These are phyloP conservation scores for Drosophila suzukii DNA, from an alignment of 1,140 invertebrate species.

Conservation along the genomic window DNA sequence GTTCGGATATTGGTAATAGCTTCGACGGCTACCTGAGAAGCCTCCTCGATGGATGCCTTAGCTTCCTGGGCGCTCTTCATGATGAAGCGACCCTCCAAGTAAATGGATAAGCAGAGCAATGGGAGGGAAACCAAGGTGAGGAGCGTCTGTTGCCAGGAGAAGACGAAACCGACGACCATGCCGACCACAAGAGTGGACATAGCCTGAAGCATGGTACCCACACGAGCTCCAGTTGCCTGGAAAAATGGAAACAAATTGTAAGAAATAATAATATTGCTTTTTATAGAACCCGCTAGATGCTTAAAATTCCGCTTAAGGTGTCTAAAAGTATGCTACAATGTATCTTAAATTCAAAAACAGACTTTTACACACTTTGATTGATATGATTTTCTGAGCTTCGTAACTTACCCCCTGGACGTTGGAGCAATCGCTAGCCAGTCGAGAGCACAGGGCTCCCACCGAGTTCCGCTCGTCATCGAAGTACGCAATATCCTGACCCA, in stretches of 20 bases:
- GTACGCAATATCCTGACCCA: conserved; percentile 92
- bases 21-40: conserved; percentile 90
- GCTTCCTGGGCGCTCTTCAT: conserved; percentile 88
- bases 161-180: conserved; percentile 90
- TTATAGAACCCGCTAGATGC: background rate
- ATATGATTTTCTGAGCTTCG: background rate
- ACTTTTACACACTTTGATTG: background rate
- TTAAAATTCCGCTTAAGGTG: too few relatives aligned
- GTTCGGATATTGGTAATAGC: conserved; percentile 91
- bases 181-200: conserved; percentile 90
- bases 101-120: conserved; percentile 90
- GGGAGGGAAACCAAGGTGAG: conserved; percentile 91
- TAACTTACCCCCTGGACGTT: conserved; percentile 90
- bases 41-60: conserved; percentile 87
- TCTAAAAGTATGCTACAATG: too few relatives aligned
- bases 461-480: conserved; percentile 91
- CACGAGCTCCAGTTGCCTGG: conserved; percentile 91
- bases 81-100: conserved; percentile 88
- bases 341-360: too few relatives aligned
- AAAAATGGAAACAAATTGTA: background rate
- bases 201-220: conserved; percentile 92
- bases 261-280: background rate
- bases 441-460: conserved; percentile 91
- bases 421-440: conserved; percentile 91
- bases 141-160: conserved; percentile 92